Conservation (phyloP, 92 coral and sea anemone genomes). For the Virgularia gustaviana region DNA sequence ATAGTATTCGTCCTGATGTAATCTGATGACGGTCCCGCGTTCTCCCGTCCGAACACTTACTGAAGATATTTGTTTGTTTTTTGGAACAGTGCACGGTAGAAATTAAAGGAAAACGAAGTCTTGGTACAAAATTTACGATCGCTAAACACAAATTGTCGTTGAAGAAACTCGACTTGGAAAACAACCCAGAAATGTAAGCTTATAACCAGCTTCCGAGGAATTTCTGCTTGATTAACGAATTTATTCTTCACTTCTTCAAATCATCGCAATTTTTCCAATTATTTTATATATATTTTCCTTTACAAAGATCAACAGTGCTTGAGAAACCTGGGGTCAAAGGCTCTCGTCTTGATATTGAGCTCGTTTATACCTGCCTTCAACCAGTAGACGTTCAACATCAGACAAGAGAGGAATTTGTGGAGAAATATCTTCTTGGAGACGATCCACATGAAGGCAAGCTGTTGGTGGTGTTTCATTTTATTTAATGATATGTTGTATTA, state of each 20-base stretch:
- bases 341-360: conserved; percentile 64
- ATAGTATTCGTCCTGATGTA: not conserved
- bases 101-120: conserved; percentile 69
- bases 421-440: too few species aligned
- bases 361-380: conserved; percentile 68
- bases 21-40: too few species aligned
- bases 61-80: not conserved
- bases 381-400: conserved; percentile 73
- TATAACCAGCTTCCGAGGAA: not conserved
- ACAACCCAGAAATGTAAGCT: conserved; percentile 87
- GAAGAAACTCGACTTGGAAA: conserved; percentile 69
- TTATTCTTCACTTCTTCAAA: not conserved
- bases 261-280: not conserved
- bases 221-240: not conserved
- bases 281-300: not conserved
- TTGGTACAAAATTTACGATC: conserved; percentile 81
- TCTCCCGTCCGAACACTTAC: not conserved
- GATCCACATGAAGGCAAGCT: too few species aligned
- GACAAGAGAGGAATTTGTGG: conserved; percentile 74
- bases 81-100: conserved; percentile 62
- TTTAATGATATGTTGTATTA: too few species aligned
- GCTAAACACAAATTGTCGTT: conserved; percentile 85
- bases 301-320: conserved; percentile 60
- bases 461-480: too few species aligned
- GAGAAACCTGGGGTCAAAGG: conserved; percentile 87